These are phyloP conservation scores for Globia sparganii DNA, from an alignment of 2,888 invertebrate genomes.

Conservation along the genomic window DNA sequence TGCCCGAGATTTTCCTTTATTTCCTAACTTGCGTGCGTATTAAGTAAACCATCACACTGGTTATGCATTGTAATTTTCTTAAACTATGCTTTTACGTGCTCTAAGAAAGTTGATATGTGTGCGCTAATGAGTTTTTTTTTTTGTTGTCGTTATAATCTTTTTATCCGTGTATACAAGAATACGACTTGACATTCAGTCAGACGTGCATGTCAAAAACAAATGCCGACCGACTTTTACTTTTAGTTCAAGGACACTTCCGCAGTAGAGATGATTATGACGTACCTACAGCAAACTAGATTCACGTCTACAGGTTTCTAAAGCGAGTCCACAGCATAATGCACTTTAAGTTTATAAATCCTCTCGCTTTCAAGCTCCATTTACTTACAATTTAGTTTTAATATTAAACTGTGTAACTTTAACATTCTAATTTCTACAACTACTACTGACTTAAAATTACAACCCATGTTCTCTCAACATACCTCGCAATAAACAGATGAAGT, in stretches of 20 bases:
- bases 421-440: conserved; percentile 6
- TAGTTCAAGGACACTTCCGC: conserved; percentile 76
- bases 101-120: neutral
- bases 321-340: neutral
- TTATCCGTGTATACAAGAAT: neutral
- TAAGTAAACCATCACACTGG: conserved; percentile 3
- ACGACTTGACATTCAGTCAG: conserved; percentile 2
- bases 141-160: neutral
- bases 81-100: neutral
- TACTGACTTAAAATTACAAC: neutral
- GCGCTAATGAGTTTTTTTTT: neutral
- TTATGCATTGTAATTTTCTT: conserved; percentile 14
- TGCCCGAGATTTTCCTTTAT: conserved; percentile 32
- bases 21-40: conserved; percentile 2
- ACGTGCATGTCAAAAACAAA: conserved; percentile 53
- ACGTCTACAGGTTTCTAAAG: neutral
- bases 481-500: too few relatives aligned
- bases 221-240: conserved; percentile 74
- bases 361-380: conserved; percentile 12
- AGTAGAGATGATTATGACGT: conserved; percentile 42
- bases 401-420: neutral
- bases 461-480: neutral
- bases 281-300: conserved; percentile 1
- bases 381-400: conserved; percentile 3
- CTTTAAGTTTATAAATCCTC: conserved; percentile 7